A percentile compares a stretch with the other conserved stretches of the same genome.
Conservation (phyloP, 1,140 invertebrate genomes). For the Brevipalpus yothersi region DNA sequence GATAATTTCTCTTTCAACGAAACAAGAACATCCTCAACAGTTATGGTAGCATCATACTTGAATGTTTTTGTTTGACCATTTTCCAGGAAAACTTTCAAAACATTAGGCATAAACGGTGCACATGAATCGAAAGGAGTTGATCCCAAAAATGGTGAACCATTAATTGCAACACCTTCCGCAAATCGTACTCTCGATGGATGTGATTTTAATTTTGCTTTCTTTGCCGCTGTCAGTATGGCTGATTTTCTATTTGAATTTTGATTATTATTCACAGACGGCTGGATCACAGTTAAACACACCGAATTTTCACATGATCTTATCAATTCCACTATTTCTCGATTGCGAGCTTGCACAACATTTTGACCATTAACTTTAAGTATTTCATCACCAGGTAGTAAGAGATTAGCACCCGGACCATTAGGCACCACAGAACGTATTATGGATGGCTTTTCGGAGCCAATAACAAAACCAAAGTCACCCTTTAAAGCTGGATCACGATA, state of each 20-base stretch:
- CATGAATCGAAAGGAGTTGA: slow-evolving; percentile 71
- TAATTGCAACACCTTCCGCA: slow-evolving; percentile 61
- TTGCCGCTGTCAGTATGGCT: slow-evolving; percentile 55
- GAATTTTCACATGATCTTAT: slow-evolving; percentile 49
- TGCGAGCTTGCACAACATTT: slow-evolving; percentile 51
- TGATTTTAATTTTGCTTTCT: slow-evolving; percentile 47
- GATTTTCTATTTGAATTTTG: slow-evolving; percentile 40
- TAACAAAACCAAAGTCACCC: slow-evolving; percentile 83
- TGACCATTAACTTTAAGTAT: slow-evolving; percentile 67
- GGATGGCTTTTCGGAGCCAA: slow-evolving; percentile 66
- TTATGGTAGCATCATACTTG: slow-evolving; percentile 71
- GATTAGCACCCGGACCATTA: slow-evolving; percentile 63
- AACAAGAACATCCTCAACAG: slow-evolving; percentile 54
- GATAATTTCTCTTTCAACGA: slow-evolving; percentile 62
- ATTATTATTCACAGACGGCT: slow-evolving; percentile 40
- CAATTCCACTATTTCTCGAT: slow-evolving; percentile 67
- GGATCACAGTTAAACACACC: slow-evolving; percentile 51
- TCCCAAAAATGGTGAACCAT: slow-evolving; percentile 32
- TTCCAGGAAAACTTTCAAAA: slow-evolving; percentile 56
- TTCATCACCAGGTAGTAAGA: slow-evolving; percentile 65
- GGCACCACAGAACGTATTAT: slow-evolving; percentile 45
- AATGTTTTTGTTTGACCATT: slow-evolving; percentile 78
- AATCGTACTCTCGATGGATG: slow-evolving; percentile 64
- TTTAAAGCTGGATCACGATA: slow-evolving; percentile 43
- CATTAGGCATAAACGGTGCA: slow-evolving; percentile 28